Evolutionary conservation across 2,113 vertebrate genomes (phyloP), one percentile per base, ranked within the genome.

Genomic region (Campylorhamphus procurvoides): DNA sequence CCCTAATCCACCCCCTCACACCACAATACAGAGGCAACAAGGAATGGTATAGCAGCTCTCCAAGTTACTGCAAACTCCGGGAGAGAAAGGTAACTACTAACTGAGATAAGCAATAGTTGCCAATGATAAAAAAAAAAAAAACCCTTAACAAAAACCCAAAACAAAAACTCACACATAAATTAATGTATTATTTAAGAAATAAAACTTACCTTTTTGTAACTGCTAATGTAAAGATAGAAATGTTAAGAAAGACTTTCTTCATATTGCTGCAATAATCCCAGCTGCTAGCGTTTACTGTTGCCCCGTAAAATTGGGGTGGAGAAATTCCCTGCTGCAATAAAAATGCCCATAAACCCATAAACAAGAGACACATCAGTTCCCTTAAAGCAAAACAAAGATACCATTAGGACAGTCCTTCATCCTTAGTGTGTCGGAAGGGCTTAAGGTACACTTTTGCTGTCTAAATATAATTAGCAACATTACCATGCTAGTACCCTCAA

Each of bases 261-360:
- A 84, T 83, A 91, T 52, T 94, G 91, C 63, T 68, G 55, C 68
- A 95, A 96, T 56, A 94, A 86, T 76, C 55, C 25, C 85, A 91
- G 89, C 79, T 91, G 92, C 83, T 60, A 96, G n/a, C n/a, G 84
- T 74, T 92, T 94, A 93, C 42, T 81, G 68, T 58, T 82, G 76
- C 74, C 50, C 71, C 72, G 74, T 92, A 94, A 91, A 94, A 87
- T 1, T n/a, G 40, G 85, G 82, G 89, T 92, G 79, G 78, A 85
- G 67, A 89, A 75, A 95, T 89, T 86, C 91, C 53, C 82, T 81
- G 60, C 37, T 92, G 84, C 67, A 90, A 92, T 89, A 91, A 84
- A 94, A 93, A 89, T 74, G 64, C 67, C 83, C 73, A 78, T 93
- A 95, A 87, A 85, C 78, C 35, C 59, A 74, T 80, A 93, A 92